A percentile compares a stretch with the other conserved stretches of the same genome.
phyloP scores from a whole-genome alignment of 2,888 invertebrate genomes.

The Physocephala rufipes region DNA sequence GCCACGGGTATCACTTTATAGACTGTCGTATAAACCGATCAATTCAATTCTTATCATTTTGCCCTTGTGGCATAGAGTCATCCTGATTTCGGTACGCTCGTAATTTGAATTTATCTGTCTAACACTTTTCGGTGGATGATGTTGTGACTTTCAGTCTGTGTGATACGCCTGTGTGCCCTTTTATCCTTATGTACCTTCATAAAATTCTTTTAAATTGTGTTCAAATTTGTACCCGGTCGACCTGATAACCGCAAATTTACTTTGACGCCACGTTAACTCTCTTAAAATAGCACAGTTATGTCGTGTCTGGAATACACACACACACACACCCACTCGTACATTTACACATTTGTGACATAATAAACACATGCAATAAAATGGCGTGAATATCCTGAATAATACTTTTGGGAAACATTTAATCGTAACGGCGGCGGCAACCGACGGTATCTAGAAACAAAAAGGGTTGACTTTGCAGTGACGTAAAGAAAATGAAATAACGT shows the following conservation, averaged over 20 bases:
- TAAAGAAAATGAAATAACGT: neutral
- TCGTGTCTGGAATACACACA: neutral
- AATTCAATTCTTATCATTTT: no score
- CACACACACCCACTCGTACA: neutral
- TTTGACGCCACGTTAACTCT: neutral
- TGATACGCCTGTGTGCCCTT: no score
- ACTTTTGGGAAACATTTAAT: conserved; percentile 31
- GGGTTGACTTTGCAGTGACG: conserved; percentile 3
- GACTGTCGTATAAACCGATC: no score
- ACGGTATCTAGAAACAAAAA: neutral
- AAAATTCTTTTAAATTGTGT: conserved; percentile 8
- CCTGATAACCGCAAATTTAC: conserved; percentile 27
- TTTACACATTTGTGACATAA: neutral
- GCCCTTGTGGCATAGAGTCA: neutral
- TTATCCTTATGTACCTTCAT: neutral
- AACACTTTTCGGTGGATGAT: neutral
- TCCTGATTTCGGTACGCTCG: conserved; percentile 25
- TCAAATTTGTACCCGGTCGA: conserved; percentile 6
- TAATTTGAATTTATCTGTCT: conserved; percentile 15
- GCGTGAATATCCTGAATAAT: conserved; percentile 25
- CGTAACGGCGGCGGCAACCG: no score
- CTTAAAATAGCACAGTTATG: neutral
- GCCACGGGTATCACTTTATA: no score
- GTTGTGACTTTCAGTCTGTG: neutral
- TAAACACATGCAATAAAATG: conserved; percentile 32